Base-by-base conservation (phyloP, 2,797 vertebrate species). In the Takifugu ocellatus region DNA sequence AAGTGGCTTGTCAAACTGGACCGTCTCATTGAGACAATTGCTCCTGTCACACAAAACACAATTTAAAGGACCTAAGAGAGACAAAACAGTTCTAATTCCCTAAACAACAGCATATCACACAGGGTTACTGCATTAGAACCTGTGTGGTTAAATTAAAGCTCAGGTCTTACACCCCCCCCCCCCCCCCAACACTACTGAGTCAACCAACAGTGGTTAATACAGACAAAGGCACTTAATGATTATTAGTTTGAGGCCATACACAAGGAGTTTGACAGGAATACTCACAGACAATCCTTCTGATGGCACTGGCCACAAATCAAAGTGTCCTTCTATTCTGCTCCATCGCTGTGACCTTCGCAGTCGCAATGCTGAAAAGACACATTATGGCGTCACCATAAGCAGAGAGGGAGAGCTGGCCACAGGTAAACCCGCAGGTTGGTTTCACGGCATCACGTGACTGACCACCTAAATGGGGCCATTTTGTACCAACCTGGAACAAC, bases 271-370 rank as follows among this genome's bases (percentile, higher is more conserved):
- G n/a, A 39, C 5, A 48, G 16, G n/a, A 39, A 31, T 72, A 91
- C 90, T 90, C 78, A 90, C 90, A 82, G 60, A 67, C 61, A 68
- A 63, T 70, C 61, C 66, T 74, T 81, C 73, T 65, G 78, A 84
- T 48, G 70, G 59, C 85, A 84, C 70, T 59, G 65, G 76, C 65
- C 75, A 66, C 50, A 46, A 60, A 73, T 66, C 63, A 72, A 51
- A 63, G 74, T 51, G 77, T 84, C 82, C 83, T 84, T 85, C 87
- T 88, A 77, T 74, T 85, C 72, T 81, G 84, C 70, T 79, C 85
- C 91, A 89, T 89, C 72, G 78, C 60, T 75, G 74, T 81, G 84
- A 88, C 85, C 79, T 87, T 88, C 86, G 79, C 84, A 90, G 89
- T 86, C 48, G 66, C 77, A 81, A 65, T 58, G 77, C 90, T 91